Conservation (phyloP, 1,140 invertebrate genomes). For the Cyclargus thomasi region DNA sequence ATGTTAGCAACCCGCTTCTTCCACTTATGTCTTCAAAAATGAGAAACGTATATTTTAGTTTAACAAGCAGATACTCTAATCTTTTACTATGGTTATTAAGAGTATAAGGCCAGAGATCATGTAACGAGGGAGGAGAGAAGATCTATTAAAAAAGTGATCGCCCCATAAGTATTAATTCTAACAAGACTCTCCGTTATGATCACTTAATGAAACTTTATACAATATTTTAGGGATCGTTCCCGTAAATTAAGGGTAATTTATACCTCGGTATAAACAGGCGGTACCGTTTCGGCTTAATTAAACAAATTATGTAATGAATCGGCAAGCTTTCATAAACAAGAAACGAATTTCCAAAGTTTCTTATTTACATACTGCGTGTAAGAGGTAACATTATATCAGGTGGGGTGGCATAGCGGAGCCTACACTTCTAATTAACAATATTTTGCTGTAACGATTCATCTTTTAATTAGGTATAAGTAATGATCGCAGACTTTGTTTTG, state of each 20-base stretch:
- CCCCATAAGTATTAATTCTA: neutral
- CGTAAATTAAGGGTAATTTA: conserved; percentile 70
- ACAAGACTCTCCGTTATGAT: conserved; percentile 43
- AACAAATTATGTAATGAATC: conserved; percentile 67
- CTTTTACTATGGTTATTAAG: no score
- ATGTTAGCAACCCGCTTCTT: no score
- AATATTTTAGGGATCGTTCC: conserved; percentile 67
- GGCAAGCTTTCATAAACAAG: conserved; percentile 52
- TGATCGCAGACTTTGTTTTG: no score
- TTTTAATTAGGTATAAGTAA: no score
- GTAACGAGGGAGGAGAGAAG: no score
- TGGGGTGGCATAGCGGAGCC: neutral
- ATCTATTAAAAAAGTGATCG: neutral
- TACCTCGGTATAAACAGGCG: conserved; percentile 57
- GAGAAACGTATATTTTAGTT: no score
- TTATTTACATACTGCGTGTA: conserved; percentile 43
- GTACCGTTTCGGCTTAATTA: conserved; percentile 57
- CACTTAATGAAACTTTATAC: conserved; percentile 62
- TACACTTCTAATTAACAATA: neutral
- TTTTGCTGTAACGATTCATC: neutral
- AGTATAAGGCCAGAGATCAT: no score
- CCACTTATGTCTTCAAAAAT: no score
- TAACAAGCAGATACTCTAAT: no score
- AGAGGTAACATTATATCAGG: neutral
- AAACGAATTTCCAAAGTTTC: conserved; percentile 53